Conservation (phyloP, 2,797 vertebrate genomes). For the Oryzias dopingdopingensis region DNA sequence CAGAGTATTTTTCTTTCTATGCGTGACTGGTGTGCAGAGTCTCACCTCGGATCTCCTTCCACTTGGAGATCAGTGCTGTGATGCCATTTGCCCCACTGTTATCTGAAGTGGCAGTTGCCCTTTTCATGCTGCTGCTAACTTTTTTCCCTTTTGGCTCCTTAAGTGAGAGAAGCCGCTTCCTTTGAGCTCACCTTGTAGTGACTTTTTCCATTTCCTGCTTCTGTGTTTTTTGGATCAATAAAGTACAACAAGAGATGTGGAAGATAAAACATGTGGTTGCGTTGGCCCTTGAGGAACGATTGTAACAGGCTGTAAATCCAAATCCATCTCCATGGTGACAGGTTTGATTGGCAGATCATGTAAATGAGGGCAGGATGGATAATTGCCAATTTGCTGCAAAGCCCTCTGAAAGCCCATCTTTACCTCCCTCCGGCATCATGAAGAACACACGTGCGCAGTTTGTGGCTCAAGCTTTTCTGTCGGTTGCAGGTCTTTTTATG, state of each 20-base stretch:
- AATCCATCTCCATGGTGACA: slow-evolving; percentile 72
- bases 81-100: slow-evolving; percentile 16
- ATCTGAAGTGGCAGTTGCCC: slow-evolving; percentile 61
- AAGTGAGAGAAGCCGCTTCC: slow-evolving; percentile 2
- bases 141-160: slow-evolving; percentile 19
- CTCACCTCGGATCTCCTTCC: slow-evolving; percentile 6
- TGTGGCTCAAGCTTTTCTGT: slow-evolving; percentile 11
- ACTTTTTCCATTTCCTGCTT: slow-evolving; percentile 9
- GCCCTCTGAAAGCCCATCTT: slow-evolving; percentile 28
- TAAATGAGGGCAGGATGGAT: slow-evolving; percentile 52
- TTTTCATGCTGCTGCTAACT: slow-evolving; percentile 47
- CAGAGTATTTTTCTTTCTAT: background rate
- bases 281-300: slow-evolving; percentile 11
- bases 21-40: slow-evolving; percentile 26
- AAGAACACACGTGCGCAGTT: slow-evolving; percentile 3
- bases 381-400: slow-evolving; percentile 68
- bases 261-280: slow-evolving; percentile 4
- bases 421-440: slow-evolving; percentile 8
- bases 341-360: slow-evolving; percentile 65
- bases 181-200: slow-evolving; percentile 33
- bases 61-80: slow-evolving; percentile 17
- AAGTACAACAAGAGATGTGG: background rate
- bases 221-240: background rate
- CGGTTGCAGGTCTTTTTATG: background rate
- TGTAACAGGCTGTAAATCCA: slow-evolving; percentile 38